Evolutionary conservation across 2,797 vertebrate species (phyloP), one percentile per base, ranked within the genome.

Genomic region (Peromyscus nudipes): DNA sequence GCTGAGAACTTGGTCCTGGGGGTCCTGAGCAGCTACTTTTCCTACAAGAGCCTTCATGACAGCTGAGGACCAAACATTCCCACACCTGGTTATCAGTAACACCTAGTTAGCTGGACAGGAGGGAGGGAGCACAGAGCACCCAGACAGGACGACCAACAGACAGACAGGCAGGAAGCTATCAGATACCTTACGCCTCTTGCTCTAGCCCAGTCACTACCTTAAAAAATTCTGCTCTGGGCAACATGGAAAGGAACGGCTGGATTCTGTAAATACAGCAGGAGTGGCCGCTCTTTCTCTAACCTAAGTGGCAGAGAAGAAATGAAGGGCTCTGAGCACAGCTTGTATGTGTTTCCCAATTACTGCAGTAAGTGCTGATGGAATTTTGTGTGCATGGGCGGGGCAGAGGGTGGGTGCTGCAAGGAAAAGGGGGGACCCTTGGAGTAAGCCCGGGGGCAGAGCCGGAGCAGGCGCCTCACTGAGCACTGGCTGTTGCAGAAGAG

Each of bases 41-140:
- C 29, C 29, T 73, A 37, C 69, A 21, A 17, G 57, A 62, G 57
- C 25, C 77, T 57, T 80, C 55, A n/a, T 55, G 40, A 21, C 40
- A 65, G 82, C 40, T 13, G 40, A 40, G 37, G 43, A 9, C 76
- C 60, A 13, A 71, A 34, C 9, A 69, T 19, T 60, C 4, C 67
- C 4, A n/a, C 75, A 83, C 92, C 92, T 60, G 94, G 40, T 34
- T 65, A 4, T 27, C 40, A 60, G 52, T 16, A 77, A 49, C 27
- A 69, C 77, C 89, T 88, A 2, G 0, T 7, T 40, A 31, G 67
- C 67, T 1, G 71, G 49, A 31, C 43, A 55, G 27, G 31, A 21
- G 1, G 60, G 76, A 19, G 21, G n/a, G 31, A 11, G 71, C 79
- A 0, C 12, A 1, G 40, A 5, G 49, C 0, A 1, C 71, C 34